A percentile compares a stretch with the other conserved stretches of the same genome.
These are phyloP conservation scores for Hydrozoanthus gracilis DNA, from an alignment of 92 coral and sea anemone species.

Conservation along the genomic window DNA sequence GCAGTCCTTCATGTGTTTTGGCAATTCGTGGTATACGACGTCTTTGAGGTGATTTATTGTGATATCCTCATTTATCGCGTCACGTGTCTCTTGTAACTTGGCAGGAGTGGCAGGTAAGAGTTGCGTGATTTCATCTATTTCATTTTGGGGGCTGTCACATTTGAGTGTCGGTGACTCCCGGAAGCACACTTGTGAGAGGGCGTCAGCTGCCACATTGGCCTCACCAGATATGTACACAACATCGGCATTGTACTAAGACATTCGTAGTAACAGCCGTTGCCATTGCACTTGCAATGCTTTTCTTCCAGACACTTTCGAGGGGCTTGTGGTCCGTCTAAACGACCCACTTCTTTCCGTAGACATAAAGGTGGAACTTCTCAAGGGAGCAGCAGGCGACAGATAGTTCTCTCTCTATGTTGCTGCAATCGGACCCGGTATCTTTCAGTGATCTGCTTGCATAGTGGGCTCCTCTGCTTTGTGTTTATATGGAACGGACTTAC, in stretches of 20 bases:
- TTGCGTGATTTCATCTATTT: neutral
- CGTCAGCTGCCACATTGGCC: constrained; percentile 3
- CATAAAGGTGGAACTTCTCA: neutral
- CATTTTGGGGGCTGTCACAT: neutral
- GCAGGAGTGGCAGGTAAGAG: constrained; percentile 21
- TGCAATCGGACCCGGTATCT: neutral
- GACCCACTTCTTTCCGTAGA: neutral
- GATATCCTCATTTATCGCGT: neutral
- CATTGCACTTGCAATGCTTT: neutral
- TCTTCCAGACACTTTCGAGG: neutral
- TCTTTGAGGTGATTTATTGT: constrained; percentile 21
- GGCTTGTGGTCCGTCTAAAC: neutral
- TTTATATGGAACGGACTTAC: constrained; percentile 24
- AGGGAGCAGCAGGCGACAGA: neutral
- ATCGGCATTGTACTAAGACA: constrained; percentile 1
- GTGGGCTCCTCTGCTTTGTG: constrained; percentile 18
- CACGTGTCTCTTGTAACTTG: constrained; percentile 28
- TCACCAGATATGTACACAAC: neutral
- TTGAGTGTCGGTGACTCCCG: neutral
- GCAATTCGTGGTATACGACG: constrained; percentile 30
- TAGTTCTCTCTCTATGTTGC: constrained; percentile 18
- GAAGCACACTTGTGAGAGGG: constrained; percentile 7
- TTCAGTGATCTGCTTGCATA: constrained; percentile 5
- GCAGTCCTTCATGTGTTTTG: constrained; percentile 15
- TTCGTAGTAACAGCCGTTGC: neutral